A percentile compares a stretch with the other conserved stretches of the same genome.
Conservation (phyloP, 2,113 vertebrate species). For the Taurulus bubalis region DNA sequence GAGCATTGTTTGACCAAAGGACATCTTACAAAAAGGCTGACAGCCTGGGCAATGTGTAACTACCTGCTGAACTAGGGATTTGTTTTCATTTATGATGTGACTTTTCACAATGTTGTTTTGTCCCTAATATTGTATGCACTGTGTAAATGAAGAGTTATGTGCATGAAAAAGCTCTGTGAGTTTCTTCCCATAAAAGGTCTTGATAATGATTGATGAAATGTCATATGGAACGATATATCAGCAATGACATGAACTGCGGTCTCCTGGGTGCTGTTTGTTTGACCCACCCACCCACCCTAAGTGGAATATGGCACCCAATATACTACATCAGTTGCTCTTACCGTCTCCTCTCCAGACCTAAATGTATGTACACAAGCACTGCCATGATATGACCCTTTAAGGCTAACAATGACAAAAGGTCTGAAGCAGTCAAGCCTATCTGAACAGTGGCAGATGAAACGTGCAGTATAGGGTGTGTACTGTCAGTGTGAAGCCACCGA, state of each 20-base stretch:
- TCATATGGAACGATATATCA: no score
- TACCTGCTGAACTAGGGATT: not conserved
- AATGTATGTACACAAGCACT: not conserved
- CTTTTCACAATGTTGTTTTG: not conserved
- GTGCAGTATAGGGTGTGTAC: not conserved
- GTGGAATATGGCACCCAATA: no score
- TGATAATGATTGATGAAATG: no score
- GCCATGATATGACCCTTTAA: not conserved
- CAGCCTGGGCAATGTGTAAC: no score
- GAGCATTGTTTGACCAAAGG: no score
- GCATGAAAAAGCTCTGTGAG: not conserved
- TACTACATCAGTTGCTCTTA: not conserved
- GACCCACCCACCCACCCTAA: no score
- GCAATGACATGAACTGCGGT: no score
- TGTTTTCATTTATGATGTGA: not conserved
- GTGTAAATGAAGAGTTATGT: not conserved
- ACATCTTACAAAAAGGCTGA: no score
- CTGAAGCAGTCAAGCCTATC: not conserved
- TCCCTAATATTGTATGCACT: not conserved
- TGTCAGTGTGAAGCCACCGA: conserved; percentile 1
- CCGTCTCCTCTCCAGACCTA: no score
- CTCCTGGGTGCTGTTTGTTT: no score
- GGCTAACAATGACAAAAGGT: not conserved
- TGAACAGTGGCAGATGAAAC: not conserved
- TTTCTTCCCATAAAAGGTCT: no score